These are phyloP conservation scores for Tridacna gigas DNA, from an alignment of 2,888 invertebrate species.

Conservation along the genomic window DNA sequence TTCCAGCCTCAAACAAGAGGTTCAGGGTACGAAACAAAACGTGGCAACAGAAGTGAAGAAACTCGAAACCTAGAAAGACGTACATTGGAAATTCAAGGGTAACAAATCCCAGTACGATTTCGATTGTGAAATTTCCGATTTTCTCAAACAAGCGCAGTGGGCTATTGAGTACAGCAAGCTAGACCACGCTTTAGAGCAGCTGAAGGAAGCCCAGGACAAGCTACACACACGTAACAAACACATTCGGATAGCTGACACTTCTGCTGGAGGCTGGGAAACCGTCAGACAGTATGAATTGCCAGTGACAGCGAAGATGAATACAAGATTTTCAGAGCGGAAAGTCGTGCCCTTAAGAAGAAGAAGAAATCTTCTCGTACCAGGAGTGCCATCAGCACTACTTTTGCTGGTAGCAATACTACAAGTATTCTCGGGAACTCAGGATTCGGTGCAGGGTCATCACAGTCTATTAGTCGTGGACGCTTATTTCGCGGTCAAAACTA, in stretches of 20 bases:
- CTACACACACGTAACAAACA: too few relatives aligned
- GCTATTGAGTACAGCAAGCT: slow-evolving; percentile 3
- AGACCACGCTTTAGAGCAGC: not conserved
- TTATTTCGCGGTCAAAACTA: slow-evolving; percentile 2
- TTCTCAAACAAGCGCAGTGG: slow-evolving; percentile 17
- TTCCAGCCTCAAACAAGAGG: slow-evolving; percentile 12
- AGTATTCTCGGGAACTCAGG: not conserved
- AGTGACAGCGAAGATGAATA: too few relatives aligned
- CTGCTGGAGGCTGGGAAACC: slow-evolving; percentile 12
- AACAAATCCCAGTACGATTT: slow-evolving; percentile 20
- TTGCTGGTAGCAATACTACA: not conserved
- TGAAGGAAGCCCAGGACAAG: not conserved
- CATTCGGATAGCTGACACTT: slow-evolving; percentile 13
- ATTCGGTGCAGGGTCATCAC: not conserved
- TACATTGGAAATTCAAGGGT: slow-evolving; percentile 20
- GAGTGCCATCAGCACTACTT: too few relatives aligned
- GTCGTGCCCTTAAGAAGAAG: too few relatives aligned
- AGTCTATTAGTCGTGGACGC: not conserved
- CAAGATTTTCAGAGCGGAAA: too few relatives aligned
- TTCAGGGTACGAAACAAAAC: slow-evolving; percentile 17
- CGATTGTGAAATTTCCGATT: slow-evolving; percentile 8
- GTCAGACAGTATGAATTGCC: too few relatives aligned
- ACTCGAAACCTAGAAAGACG: not conserved
- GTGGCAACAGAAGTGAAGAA: slow-evolving; percentile 9
- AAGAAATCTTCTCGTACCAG: not conserved